phyloP scores from a whole-genome alignment of 2,888 invertebrate genomes.

The Alviniconcha strummeri region DNA sequence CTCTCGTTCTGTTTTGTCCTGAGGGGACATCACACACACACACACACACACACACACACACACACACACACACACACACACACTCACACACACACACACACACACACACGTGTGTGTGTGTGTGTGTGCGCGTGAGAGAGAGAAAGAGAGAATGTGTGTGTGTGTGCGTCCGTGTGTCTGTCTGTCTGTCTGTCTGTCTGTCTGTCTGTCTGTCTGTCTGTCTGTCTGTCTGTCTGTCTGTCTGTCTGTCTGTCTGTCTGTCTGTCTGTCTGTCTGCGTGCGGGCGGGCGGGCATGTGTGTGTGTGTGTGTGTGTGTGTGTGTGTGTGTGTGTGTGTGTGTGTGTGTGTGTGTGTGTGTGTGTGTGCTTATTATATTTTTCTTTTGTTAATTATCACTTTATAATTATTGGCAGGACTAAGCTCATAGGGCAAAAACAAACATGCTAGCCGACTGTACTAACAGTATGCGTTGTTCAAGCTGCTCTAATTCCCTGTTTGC shows the following conservation, averaged over 20 bases:
- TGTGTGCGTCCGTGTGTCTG: background rate
- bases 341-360: background rate
- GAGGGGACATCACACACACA: background rate
- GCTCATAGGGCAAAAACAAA: no score
- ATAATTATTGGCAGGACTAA: no score
- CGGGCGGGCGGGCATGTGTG: background rate
- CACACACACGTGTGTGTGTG: constrained; percentile 9
- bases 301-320: background rate
- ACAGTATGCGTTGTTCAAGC: no score
- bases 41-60: background rate
- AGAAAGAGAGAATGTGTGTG: background rate
- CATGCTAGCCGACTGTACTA: no score
- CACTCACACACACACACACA: constrained; percentile 6
- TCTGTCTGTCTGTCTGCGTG: background rate
- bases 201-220: background rate
- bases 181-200: no score
- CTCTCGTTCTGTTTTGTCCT: background rate
- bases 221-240: no score
- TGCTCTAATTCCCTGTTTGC: no score
- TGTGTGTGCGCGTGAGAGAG: background rate
- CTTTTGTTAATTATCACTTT: background rate
- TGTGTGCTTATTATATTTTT: background rate
- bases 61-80: constrained; percentile 1
- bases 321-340: background rate
- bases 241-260: no score